phyloP scores from a whole-genome alignment of 1,140 invertebrate genomes.

The Drosophila azteca region DNA sequence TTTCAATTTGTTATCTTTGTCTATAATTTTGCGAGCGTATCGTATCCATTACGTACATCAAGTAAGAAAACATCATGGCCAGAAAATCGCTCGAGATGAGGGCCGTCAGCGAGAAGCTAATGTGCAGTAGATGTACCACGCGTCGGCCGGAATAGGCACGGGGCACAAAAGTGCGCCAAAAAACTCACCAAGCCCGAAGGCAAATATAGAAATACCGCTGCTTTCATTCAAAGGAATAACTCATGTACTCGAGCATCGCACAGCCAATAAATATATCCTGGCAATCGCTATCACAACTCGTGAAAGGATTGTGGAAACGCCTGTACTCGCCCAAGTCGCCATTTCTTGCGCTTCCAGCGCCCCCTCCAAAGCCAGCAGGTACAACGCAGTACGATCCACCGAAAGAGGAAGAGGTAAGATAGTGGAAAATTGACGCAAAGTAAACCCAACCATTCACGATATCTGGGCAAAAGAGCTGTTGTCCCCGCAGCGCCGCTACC shows the following conservation, averaged over 20 bases:
- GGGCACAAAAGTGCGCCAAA: slow-evolving; percentile 60
- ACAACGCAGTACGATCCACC: slow-evolving; percentile 24
- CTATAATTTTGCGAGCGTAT: slow-evolving; percentile 16
- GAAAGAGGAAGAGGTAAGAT: slow-evolving; percentile 65
- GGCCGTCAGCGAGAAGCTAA: background rate
- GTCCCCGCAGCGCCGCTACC: background rate
- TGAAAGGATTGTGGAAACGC: slow-evolving; percentile 55
- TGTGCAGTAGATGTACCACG: too few relatives aligned
- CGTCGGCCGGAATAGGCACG: background rate
- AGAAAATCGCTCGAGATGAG: background rate
- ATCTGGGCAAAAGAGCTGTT: slow-evolving; percentile 1
- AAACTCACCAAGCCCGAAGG: slow-evolving; percentile 47
- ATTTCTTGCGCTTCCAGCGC: slow-evolving; percentile 51
- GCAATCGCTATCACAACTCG: slow-evolving; percentile 53
- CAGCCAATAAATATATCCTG: slow-evolving; percentile 50
- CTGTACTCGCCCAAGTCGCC: slow-evolving; percentile 53
- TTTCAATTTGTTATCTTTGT: slow-evolving; percentile 58
- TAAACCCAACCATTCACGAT: slow-evolving; percentile 18
- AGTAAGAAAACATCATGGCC: background rate
- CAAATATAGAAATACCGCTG: slow-evolving; percentile 8
- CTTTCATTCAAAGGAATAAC: slow-evolving; percentile 9
- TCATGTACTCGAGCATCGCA: slow-evolving; percentile 47
- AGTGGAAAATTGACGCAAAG: slow-evolving; percentile 22
- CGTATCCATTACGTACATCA: slow-evolving; percentile 25
- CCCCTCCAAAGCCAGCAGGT: slow-evolving; percentile 15